These are phyloP conservation scores for Tetrax tetrax DNA, from an alignment of 2,113 vertebrate genomes.

Conservation along the genomic window DNA sequence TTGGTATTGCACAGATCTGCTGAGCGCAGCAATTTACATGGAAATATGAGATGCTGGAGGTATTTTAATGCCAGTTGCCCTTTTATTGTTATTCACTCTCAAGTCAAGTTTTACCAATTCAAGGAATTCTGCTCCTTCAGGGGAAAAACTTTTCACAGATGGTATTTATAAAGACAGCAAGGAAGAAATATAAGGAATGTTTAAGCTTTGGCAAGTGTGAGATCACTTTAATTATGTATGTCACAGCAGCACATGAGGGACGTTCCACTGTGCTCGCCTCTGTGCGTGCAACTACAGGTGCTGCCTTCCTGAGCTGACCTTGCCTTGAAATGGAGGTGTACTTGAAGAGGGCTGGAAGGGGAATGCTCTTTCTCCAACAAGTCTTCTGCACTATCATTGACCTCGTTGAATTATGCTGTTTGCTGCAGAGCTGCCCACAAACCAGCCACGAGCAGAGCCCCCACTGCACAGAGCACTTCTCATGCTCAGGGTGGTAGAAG, in stretches of 20 bases:
- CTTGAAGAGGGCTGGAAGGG: not conserved
- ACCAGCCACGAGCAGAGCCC: not conserved
- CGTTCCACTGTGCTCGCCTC: not conserved
- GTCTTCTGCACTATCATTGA: not conserved
- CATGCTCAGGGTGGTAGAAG: not conserved
- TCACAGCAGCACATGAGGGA: fast-evolving
- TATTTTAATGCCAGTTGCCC: not conserved
- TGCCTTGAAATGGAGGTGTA: not conserved
- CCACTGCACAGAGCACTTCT: fast-evolving
- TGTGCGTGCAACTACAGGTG: not conserved
- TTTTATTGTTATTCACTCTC: not conserved
- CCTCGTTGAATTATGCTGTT: not conserved
- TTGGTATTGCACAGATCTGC: not conserved
- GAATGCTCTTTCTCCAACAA: not conserved
- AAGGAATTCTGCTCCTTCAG: not conserved
- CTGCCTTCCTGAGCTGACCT: not conserved
- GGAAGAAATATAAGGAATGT: not conserved
- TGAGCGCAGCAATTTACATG: not conserved
- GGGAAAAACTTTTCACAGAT: not conserved
- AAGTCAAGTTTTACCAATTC: not conserved
- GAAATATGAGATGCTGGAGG: not conserved
- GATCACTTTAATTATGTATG: not conserved
- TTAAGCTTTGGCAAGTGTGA: not conserved
- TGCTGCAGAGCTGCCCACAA: not conserved
- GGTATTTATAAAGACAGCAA: not conserved